Evolutionary conservation across 2,797 vertebrate genomes (phyloP).

Genomic region (Paedocypris micromegethes): DNA sequence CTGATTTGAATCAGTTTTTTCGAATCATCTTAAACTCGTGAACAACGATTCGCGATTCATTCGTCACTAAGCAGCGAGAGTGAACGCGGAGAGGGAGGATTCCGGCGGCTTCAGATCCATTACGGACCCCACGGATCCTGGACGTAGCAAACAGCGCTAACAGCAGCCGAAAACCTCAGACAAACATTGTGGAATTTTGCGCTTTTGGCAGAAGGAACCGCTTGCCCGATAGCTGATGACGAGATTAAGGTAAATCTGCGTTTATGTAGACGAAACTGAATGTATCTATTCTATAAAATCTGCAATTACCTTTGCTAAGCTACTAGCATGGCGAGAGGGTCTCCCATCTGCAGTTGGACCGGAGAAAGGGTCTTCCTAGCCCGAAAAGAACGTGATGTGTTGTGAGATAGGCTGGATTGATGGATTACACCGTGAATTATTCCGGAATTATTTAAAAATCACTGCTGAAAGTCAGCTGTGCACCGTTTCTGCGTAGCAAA

Average conservation of each 20-base stretch:
- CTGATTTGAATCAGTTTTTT: constrained; percentile 1
- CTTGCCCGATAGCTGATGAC: constrained; percentile 11
- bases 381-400: constrained; percentile 12
- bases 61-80: constrained; percentile 46
- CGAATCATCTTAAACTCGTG: neutral
- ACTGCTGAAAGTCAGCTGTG: constrained; percentile 2
- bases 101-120: constrained; percentile 31
- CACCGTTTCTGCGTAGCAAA: neutral
- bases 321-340: constrained; percentile 43
- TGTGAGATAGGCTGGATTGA: neutral
- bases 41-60: constrained; percentile 10
- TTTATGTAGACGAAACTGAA: neutral
- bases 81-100: constrained; percentile 38
- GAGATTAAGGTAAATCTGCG: constrained; percentile 43
- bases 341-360: constrained; percentile 1
- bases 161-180: constrained; percentile 28
- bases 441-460: constrained; percentile 15
- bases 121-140: constrained; percentile 46
- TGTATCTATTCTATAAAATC: constrained; percentile 19
- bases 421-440: constrained; percentile 14
- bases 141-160: constrained; percentile 22
- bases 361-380: constrained; percentile 20
- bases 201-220: neutral
- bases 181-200: constrained; percentile 3
- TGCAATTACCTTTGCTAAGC: constrained; percentile 48